Conservation (phyloP, 2,888 invertebrate species). For the Cheilosia vernalis region DNA sequence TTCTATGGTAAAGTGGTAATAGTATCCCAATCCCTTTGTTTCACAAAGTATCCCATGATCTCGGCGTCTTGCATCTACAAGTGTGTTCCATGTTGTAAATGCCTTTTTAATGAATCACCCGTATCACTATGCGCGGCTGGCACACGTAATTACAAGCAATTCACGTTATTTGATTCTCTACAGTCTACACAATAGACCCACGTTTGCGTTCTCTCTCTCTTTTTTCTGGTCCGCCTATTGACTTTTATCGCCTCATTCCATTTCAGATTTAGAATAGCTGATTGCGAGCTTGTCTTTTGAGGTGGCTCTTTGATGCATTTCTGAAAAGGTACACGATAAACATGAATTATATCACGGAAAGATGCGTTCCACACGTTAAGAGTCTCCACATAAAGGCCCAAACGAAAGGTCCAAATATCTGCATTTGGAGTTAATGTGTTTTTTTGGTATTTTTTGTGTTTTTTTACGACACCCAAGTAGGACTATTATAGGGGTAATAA, state of each 20-base stretch:
- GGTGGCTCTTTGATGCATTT: slow-evolving; percentile 14
- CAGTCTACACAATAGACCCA: slow-evolving; percentile 15
- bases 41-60: slow-evolving; percentile 15
- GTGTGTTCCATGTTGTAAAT: slow-evolving; percentile 32
- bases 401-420: too few relatives aligned
- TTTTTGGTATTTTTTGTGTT: background rate
- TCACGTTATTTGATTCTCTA: slow-evolving; percentile 49
- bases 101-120: slow-evolving; percentile 62
- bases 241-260: background rate
- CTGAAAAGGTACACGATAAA: slow-evolving; percentile 5
- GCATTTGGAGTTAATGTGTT: background rate
- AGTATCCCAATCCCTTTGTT: slow-evolving; percentile 44
- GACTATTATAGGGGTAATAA: slow-evolving; percentile 3
- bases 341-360: slow-evolving; percentile 18
- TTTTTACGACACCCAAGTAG: background rate
- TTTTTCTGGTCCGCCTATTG: background rate
- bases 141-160: slow-evolving; percentile 60
- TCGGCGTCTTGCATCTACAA: slow-evolving; percentile 8
- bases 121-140: slow-evolving; percentile 23
- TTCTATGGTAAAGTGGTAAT: slow-evolving; percentile 2
- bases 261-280: background rate
- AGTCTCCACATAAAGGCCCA: background rate
- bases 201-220: slow-evolving; percentile 2
- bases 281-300: slow-evolving; percentile 1
- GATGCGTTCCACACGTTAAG: background rate